Conservation (phyloP, 2,797 vertebrate genomes). For the Microctenopoma steveboyesi region DNA sequence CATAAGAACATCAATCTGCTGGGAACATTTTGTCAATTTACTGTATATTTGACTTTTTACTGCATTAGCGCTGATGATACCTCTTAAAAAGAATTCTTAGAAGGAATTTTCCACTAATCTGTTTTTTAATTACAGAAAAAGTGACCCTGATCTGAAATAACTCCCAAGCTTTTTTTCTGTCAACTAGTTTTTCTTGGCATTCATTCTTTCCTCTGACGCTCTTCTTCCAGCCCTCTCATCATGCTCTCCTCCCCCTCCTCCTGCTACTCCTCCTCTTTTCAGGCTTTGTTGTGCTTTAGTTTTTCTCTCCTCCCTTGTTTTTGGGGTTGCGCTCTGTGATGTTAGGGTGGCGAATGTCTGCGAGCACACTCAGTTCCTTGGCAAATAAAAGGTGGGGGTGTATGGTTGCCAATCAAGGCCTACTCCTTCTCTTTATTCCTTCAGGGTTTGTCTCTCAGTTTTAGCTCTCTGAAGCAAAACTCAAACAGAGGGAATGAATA, state of each 20-base stretch:
- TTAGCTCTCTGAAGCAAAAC: conserved; percentile 62
- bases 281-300: conserved; percentile 67
- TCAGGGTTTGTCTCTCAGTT: conserved; percentile 71
- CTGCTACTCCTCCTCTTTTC: conserved; percentile 63
- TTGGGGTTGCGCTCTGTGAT: conserved; percentile 70
- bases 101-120: conserved; percentile 22
- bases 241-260: conserved; percentile 27
- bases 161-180: conserved; percentile 61
- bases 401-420: conserved; percentile 76
- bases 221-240: conserved; percentile 63
- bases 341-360: conserved; percentile 71
- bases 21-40: not conserved
- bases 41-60: conserved; percentile 4
- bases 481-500: conserved; percentile 76
- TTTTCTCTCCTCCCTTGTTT: conserved; percentile 64
- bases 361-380: conserved; percentile 64
- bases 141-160: conserved; percentile 41
- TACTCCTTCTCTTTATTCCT: conserved; percentile 72
- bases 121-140: conserved; percentile 27
- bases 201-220: conserved; percentile 55
- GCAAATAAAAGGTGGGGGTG: conserved; percentile 76
- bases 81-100: not conserved
- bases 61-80: not conserved
- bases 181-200: conserved; percentile 76
- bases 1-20: conserved; percentile 9